Evolutionary conservation across 2,888 invertebrate species (phyloP), one percentile per base, ranked within the genome.

Genomic region (Arenicola marina): DNA sequence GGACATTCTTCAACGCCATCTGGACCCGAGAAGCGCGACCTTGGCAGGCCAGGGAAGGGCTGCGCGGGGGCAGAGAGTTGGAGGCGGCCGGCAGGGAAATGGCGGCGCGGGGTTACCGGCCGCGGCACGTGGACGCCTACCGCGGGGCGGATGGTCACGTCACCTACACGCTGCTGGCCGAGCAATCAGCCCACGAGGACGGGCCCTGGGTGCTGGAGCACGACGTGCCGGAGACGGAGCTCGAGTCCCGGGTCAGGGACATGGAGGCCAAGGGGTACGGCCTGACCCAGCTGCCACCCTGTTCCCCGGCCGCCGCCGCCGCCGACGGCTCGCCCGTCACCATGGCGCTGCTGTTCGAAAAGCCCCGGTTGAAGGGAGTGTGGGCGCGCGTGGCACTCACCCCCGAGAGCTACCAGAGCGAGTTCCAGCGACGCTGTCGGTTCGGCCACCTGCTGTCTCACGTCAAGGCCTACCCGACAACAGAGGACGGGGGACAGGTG

Each of bases 401-500:
- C 18, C 38, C 38, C 11, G 54, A 56, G 32, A 31, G 33, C 15
- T 66, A 66, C 29, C 45, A 59, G 2, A 26, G 29, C 29, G 61
- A 60, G 26, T 63, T 61, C 34, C 34, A 48, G 2, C 45, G 45
- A 15, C 66, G 61, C n/a, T 29, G 56, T 11, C 51, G 56, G 26
- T 63, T 60, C 28, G 66, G 66, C 24, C 62, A 63, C 55, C 32
- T 66, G 63, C 53, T 56, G 24, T 28, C 57, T 3, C 63, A 63
- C 46, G 51, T 66, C 21, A 60, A 61, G 33, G 31, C 53, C 29
- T 60, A 63, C 54, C 34, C 54, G 32, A 44, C 38, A 46, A 43
- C 43, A 11, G 61, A 61, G 28, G 45, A 38, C n/a, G 31, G 32
- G 32, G 11, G 18, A 24, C 15, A 18, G 15, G 45, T 54, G 7